Base-by-base conservation (phyloP, 2,797 vertebrate genomes). In the Pteropus rufus region DNA sequence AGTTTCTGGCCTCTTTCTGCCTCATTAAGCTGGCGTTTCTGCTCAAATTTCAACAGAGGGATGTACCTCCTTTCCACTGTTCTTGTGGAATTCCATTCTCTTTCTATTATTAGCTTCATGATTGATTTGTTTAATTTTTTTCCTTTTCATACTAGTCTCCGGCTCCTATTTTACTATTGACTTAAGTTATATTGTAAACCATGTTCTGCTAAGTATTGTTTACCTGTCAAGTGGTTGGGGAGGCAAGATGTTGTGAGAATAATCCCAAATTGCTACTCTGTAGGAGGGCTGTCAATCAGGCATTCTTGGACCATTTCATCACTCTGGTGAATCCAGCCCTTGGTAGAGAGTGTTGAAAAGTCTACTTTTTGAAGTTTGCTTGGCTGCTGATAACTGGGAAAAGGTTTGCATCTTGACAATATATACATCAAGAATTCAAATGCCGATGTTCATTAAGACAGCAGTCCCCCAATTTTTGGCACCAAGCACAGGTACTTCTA, bases 61-160 rank as follows among this genome's bases (percentile, higher is more conserved):
- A 44, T 31, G 49, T 36, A 60, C 75, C 9, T 88, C 62, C 29
- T 91, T 75, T 73, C 67, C 67, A 7, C 70, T 58, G 83, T 64
- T 93, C 54, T 77, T 31, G 11, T n/a, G 26, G 73, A 72, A 36
- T 90, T 81, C 54, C n/a, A 41, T 65, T 56, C 67, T 23, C 44
- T 94, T 95, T 89, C 89, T 84, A 77, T 79, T 80, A 89, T 88
- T 95, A 86, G 76, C 16, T 69, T 93, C 58, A 23, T 56, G 93
- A 97, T 86, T 80, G 93, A 94, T 79, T 95, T 76, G 31, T 96
- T 96, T 93, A 89, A 75, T 49, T 85, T 89, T 86, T 85, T n/a
- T 19, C 34, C 23, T 92, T 79, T 88, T 58, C 52, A 85, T 73
- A 90, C 56, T 52, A 46, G 84, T 65, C n/a, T 46, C 72, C 52